Base-by-base conservation (phyloP, 2,113 vertebrate genomes). In the Cardinalis cardinalis region DNA sequence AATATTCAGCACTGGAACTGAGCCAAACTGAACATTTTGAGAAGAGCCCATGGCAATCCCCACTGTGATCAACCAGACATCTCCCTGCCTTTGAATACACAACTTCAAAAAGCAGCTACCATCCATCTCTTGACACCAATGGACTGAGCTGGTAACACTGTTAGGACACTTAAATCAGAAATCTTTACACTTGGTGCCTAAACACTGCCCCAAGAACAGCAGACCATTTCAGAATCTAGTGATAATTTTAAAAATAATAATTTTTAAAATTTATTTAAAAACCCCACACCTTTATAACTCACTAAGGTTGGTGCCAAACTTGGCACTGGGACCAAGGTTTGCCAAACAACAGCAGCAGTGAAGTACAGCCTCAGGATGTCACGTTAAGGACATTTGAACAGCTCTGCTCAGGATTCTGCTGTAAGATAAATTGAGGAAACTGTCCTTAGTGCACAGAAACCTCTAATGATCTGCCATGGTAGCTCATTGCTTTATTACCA, bases 51-150 rank as follows among this genome's bases (percentile, higher is more conserved):
- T 9, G 44, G 64, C 18, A 56, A 72, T 41, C 44, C 58, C 6
- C 53, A 43, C 14, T 55, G 31, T 29, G 46, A 73, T 32, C 32
- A 75, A 49, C 20, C 3, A 1, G 29, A 73, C 46, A 66, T 12
- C 2, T 21, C 51, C 56, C 64, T 63, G 8, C 43, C 53, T 61
- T 28, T 26, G 5, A 40, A 41, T 7, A 52, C 1, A 25, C 4
- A 72, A 7, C 52, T 74, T 46, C 2, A 16, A 56, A 64, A 85
- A 63, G 18, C 0, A 80, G 38, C 24, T 34, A n/a, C 29, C 0
- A 0, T 24, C 23, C 11, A 36, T 28, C 59, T 65, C 69, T 46
- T 17, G 64, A 28, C 76, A 44, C 6, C 0, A 0, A 76, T 1
- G 7, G 28, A 43, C 9, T 14, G 36, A 43, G 10, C 1, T 69